phyloP scores from a whole-genome alignment of 2,113 vertebrate species.

The Turdus rufiventris region DNA sequence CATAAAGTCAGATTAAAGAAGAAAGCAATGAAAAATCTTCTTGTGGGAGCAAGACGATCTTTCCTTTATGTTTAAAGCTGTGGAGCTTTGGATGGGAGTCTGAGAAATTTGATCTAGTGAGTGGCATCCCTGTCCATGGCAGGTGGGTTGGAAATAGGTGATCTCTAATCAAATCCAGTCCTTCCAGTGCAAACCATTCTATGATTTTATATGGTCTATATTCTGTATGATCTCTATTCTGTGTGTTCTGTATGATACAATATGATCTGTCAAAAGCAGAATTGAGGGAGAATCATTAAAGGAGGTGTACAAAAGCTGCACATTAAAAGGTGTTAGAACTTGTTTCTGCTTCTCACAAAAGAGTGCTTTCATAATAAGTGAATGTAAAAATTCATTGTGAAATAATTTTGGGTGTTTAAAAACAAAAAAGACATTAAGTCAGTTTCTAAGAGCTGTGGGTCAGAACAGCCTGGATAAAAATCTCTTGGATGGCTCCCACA shows the following conservation, averaged over 20 bases:
- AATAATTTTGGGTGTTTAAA: not conserved
- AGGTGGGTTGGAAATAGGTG: not conserved
- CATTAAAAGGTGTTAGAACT: not conserved
- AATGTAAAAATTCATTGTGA: not conserved
- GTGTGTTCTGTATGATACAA: no score
- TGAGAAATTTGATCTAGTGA: not conserved
- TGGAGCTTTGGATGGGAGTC: not conserved
- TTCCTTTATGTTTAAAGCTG: not conserved
- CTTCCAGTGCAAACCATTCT: not conserved
- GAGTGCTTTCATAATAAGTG: not conserved
- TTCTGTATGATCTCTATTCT: not conserved
- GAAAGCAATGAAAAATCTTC: not conserved
- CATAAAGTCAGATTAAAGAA: not conserved
- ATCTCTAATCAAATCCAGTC: not conserved
- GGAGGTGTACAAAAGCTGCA: not conserved
- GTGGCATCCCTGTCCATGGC: not conserved
- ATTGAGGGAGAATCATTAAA: not conserved
- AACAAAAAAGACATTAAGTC: not conserved
- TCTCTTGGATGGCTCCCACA: not conserved
- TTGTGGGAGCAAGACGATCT: not conserved
- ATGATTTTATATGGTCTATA: not conserved
- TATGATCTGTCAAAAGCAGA: not conserved
- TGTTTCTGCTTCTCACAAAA: not conserved
- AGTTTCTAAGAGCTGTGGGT: not conserved
- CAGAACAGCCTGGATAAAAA: not conserved